Percentiles rank a stretch among this genome's conserved stretches.
phyloP scores from a whole-genome alignment of 1,140 invertebrate species.

The Penaeus vannamei region DNA sequence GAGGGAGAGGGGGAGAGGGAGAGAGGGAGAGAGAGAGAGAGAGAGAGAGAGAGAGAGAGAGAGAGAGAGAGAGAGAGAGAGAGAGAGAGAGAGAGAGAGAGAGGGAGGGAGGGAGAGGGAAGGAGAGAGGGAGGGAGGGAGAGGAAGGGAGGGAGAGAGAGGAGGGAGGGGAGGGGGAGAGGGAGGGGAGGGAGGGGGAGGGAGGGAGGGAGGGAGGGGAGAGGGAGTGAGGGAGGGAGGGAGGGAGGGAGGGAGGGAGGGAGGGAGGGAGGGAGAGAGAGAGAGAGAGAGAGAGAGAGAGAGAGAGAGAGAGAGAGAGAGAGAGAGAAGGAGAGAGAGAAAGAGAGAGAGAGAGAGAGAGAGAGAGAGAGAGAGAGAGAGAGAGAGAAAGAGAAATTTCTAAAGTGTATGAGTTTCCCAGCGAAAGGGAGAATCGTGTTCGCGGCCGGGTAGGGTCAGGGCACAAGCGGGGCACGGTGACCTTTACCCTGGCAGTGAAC shows the following conservation, averaged over 20 bases:
- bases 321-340: too few species aligned
- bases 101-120: background rate
- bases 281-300: background rate
- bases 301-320: too few species aligned
- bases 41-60: background rate
- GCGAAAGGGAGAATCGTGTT: too few species aligned
- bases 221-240: background rate
- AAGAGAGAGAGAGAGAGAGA: background rate
- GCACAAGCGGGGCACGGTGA: too few species aligned
- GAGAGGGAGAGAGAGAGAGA: conserved; percentile 3
- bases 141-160: background rate
- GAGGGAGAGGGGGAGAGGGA: background rate
- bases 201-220: background rate
- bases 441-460: too few species aligned
- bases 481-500: too few species aligned
- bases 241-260: background rate
- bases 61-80: too few species aligned
- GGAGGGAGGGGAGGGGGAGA: background rate
- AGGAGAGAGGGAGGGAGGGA: background rate
- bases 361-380: background rate
- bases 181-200: background rate
- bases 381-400: background rate
- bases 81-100: too few species aligned
- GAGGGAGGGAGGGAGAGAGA: background rate
- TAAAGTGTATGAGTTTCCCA: too few species aligned